These are phyloP conservation scores for Centropyge bicolor DNA, from an alignment of 2,797 vertebrate species.

Conservation along the genomic window DNA sequence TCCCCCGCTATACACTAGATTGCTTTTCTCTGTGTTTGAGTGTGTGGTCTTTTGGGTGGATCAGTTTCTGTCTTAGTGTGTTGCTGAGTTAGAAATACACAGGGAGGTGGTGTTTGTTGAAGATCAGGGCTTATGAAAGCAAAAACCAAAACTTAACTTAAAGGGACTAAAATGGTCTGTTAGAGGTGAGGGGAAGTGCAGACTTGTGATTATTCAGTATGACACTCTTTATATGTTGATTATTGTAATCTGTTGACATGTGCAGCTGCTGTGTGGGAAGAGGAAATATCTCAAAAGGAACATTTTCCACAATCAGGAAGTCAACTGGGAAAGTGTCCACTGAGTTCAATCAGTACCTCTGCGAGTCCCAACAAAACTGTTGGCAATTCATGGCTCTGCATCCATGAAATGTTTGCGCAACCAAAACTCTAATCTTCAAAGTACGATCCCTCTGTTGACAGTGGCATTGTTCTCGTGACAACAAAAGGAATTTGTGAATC, in stretches of 20 bases:
- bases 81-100: too few species aligned
- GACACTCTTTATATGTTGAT: not conserved
- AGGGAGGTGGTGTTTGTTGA: too few species aligned
- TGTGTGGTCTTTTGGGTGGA: too few species aligned
- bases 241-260: not conserved
- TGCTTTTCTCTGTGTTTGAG: too few species aligned
- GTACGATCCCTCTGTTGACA: constrained; percentile 13
- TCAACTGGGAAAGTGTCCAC: not conserved
- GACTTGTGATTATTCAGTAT: too few species aligned
- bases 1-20: too few species aligned
- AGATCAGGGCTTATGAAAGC: too few species aligned
- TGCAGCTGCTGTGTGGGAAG: not conserved
- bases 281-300: not conserved
- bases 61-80: too few species aligned
- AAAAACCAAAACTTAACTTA: too few species aligned
- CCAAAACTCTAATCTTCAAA: constrained; percentile 16
- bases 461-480: constrained; percentile 8
- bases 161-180: too few species aligned
- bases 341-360: not conserved
- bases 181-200: too few species aligned
- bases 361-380: constrained; percentile 7
- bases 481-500: constrained; percentile 38
- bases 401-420: constrained; percentile 8
- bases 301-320: not conserved
- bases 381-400: constrained; percentile 4